Evolutionary conservation across 1,140 invertebrate genomes (phyloP).

Genomic region (Zaprionus lachaisei): DNA sequence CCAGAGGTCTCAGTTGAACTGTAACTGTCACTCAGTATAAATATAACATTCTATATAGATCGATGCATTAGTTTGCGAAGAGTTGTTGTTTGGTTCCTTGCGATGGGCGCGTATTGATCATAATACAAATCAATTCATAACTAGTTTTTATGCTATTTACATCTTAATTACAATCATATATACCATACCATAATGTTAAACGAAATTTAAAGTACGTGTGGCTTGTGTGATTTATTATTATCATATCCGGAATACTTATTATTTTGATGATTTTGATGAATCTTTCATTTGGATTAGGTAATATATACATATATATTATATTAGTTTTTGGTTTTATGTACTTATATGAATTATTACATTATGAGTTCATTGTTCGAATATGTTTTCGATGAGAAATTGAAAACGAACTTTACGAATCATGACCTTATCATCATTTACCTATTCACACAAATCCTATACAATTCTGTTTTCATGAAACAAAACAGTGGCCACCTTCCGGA

Average conservation of each 20-base stretch:
- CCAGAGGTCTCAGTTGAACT: constrained; percentile 6
- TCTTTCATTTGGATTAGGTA: constrained; percentile 35
- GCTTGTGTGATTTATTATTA: constrained; percentile 42
- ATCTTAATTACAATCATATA: constrained; percentile 61
- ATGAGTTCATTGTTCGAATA: constrained; percentile 39
- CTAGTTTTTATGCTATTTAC: constrained; percentile 58
- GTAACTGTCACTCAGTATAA: constrained; percentile 62
- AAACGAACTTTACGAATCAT: constrained; percentile 62
- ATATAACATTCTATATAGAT: constrained; percentile 66
- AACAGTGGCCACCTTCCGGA: constrained; percentile 99
- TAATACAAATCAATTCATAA: constrained; percentile 46
- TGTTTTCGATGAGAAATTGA: constrained; percentile 46
- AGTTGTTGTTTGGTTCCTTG: constrained; percentile 60
- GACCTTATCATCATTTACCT: constrained; percentile 83
- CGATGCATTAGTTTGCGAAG: constrained; percentile 65
- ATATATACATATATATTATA: constrained; percentile 26
- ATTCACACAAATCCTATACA: constrained; percentile 84
- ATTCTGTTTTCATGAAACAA: constrained; percentile 84
- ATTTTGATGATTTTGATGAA: constrained; percentile 27
- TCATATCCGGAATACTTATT: constrained; percentile 29
- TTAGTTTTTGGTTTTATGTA: constrained; percentile 54
- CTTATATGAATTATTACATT: constrained; percentile 45
- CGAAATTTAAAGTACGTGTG: constrained; percentile 65
- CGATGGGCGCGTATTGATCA: constrained; percentile 54
- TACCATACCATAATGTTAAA: constrained; percentile 62